A percentile compares a stretch with the other conserved stretches of the same genome.
Evolutionary conservation across 2,113 vertebrate species (phyloP).

Genomic region (Corydoras sp.): DNA sequence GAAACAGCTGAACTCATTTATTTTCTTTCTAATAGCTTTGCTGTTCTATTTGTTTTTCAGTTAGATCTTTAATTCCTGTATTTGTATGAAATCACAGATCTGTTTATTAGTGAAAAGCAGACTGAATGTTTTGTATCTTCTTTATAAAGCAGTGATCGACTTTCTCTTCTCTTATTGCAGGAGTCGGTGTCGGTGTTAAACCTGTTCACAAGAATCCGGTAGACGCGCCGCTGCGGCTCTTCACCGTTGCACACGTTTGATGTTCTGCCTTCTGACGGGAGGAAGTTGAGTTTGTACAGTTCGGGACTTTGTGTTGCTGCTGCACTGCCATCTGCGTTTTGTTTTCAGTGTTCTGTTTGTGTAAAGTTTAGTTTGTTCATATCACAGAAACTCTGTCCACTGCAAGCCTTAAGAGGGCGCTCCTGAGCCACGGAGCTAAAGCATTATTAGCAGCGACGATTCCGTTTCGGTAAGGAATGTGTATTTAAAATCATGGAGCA

Average conservation of each 20-base stretch:
- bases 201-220: constrained; percentile 64
- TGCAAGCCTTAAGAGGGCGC: constrained; percentile 34
- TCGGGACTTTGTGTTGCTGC: constrained; percentile 15
- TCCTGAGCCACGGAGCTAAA: neutral
- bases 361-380: too few species aligned
- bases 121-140: too few species aligned
- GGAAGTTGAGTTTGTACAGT: constrained; percentile 43
- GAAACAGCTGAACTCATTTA: too few species aligned
- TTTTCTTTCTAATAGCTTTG: too few species aligned
- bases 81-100: too few species aligned
- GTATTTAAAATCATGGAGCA: constrained; percentile 19
- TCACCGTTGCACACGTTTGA: neutral
- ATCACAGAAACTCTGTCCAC: neutral
- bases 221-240: constrained; percentile 6
- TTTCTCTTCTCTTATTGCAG: constrained; percentile 34
- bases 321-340: too few species aligned
- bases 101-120: neutral
- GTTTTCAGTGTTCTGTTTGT: too few species aligned
- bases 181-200: constrained; percentile 66
- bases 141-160: neutral
- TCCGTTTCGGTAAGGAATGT: neutral
- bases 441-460: neutral
- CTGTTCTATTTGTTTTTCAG: too few species aligned
- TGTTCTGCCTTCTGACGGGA: neutral
- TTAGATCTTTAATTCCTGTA: too few species aligned